Base-by-base conservation (phyloP, 2,888 invertebrate species). In the Deilephila porcellus region DNA sequence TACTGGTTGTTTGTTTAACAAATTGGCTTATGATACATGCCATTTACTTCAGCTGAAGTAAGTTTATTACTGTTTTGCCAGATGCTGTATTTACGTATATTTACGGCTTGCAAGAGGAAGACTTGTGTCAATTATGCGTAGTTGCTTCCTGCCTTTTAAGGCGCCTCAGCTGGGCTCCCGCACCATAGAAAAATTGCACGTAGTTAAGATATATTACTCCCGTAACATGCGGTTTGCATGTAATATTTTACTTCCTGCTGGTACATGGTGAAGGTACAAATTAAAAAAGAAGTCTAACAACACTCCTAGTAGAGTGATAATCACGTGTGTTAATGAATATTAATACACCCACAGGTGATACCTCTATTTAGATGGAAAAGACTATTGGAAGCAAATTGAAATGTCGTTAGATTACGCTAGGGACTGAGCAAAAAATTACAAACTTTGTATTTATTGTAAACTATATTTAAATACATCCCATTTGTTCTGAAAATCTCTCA, bases 31-130 rank as follows among this genome's bases (percentile, higher is more conserved):
- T 56, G 56, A 45, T 11, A 45, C 11, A 14, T 14, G 67, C 52
- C 52, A 52, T 52, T 67, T 37, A 37, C 45, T 62, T 62, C 20
- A 17, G 25, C 20, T 52, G 52, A 52, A 52, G 45, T 67, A 63
- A 37, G 67, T 67, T 52, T 52, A 67, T 52, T 52, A 45, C 67
- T 29, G 67, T 67, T 67, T 67, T 52, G 14, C 17, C 67, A 67
- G 67, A 20, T 67, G 67, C 45, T 67, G 45, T 37, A n/a, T 7
- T 52, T 32, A 25, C 25, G 37, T 52, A 45, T 67, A 67, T 52
- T 64, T 45, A 64, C 20, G 37, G 45, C 14, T 60, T 62, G 29
- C 62, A 32, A 32, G 19, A 32, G 32, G 32, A 62, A 32, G 29
- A 32, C 11, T 60, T 17, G 11, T 60, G 29, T 60, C 29, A 29